Conservation (phyloP, 2,113 vertebrate genomes). For the Lanius ludovicianus region DNA sequence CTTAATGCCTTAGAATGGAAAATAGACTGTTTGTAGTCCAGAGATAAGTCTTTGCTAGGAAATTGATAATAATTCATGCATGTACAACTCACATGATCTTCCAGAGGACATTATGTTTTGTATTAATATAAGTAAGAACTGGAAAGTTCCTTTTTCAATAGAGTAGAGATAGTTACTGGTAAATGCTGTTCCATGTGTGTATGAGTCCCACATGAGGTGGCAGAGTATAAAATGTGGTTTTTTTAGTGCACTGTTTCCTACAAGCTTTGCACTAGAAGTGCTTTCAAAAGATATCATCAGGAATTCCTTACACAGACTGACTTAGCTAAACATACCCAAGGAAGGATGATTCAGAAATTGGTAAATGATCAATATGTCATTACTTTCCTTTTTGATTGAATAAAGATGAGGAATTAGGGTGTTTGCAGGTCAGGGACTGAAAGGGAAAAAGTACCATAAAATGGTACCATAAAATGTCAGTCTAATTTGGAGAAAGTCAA, state of each 20-base stretch:
- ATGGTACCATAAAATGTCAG: neutral
- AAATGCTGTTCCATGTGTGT: neutral
- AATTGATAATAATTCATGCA: slow-evolving; percentile 69
- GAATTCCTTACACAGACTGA: slow-evolving; percentile 15
- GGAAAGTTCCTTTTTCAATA: slow-evolving; percentile 55
- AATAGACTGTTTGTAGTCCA: slow-evolving; percentile 9
- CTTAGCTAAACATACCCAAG: neutral
- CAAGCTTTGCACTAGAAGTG: neutral
- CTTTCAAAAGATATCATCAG: neutral
- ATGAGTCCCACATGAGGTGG: neutral
- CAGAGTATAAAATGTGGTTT: neutral
- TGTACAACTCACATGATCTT: slow-evolving; percentile 40
- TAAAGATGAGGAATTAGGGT: slow-evolving; percentile 1
- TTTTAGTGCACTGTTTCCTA: neutral
- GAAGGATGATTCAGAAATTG: neutral
- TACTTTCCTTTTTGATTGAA: slow-evolving; percentile 30
- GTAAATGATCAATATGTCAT: slow-evolving; percentile 25
- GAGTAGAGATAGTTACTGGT: slow-evolving; percentile 22
- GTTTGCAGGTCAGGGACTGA: neutral
- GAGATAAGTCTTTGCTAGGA: slow-evolving; percentile 65
- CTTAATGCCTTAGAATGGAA: slow-evolving; percentile 50
- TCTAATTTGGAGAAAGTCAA: slow-evolving; percentile 9
- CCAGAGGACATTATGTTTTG: slow-evolving; percentile 59
- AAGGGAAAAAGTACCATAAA: neutral
- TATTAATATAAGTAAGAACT: slow-evolving; percentile 58